phyloP scores from a whole-genome alignment of 2,888 invertebrate genomes.

The Himalopsyche anomala region DNA sequence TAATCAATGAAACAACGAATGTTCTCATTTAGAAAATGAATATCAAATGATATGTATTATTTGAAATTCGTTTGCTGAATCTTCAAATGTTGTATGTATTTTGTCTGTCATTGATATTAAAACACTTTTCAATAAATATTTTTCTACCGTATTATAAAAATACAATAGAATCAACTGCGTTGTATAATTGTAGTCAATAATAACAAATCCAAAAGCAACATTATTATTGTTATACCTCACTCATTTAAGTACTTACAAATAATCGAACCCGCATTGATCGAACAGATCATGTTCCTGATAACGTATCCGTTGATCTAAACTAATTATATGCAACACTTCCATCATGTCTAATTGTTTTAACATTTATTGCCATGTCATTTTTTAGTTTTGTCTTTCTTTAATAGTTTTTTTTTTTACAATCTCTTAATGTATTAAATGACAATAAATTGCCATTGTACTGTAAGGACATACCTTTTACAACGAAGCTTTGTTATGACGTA shows the following conservation, averaged over 20 bases:
- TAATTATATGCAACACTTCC: not conserved
- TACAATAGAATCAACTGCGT: not conserved
- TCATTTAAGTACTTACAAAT: not conserved
- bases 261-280: conserved; percentile 27
- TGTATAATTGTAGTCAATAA: not conserved
- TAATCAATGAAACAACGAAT: not conserved
- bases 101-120: too few relatives aligned
- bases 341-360: not conserved
- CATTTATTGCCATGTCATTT: not conserved
- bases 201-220: not conserved
- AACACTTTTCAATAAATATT: not conserved
- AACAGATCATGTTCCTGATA: not conserved
- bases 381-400: not conserved
- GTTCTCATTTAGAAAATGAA: not conserved
- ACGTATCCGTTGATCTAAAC: not conserved
- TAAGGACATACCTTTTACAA: too few relatives aligned
- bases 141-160: not conserved
- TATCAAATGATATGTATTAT: not conserved
- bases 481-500: too few relatives aligned
- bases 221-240: not conserved
- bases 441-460: not conserved
- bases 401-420: not conserved
- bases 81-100: too few relatives aligned
- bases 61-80: not conserved
- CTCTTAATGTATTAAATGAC: not conserved